Conservation (phyloP, 1,140 invertebrate species). For the Diorhabda sublineata region DNA sequence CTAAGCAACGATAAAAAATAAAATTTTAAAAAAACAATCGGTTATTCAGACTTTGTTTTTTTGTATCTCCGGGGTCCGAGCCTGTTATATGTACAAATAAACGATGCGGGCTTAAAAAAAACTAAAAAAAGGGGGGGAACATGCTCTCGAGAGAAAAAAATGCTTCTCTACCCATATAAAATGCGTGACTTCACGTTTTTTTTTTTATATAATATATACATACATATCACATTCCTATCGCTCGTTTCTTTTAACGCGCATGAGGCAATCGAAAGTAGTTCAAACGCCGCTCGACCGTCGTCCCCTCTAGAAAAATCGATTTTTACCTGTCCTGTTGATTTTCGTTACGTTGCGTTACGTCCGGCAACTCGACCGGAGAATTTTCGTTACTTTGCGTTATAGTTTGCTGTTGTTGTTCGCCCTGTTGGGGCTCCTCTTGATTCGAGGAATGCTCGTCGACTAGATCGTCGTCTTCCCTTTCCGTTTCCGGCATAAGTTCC, state of each 20-base stretch:
- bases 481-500: slow-evolving; percentile 77
- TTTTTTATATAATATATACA: slow-evolving; percentile 32
- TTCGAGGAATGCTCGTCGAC: slow-evolving; percentile 42
- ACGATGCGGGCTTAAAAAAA: not conserved
- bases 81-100: no score
- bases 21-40: no score
- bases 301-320: not conserved
- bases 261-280: slow-evolving; percentile 10
- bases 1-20: no score
- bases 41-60: no score
- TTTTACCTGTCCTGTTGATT: slow-evolving; percentile 30
- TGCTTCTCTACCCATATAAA: slow-evolving; percentile 40
- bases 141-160: slow-evolving; percentile 26
- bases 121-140: slow-evolving; percentile 25
- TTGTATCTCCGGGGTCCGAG: no score
- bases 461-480: slow-evolving; percentile 47
- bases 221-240: slow-evolving; percentile 41
- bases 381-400: slow-evolving; percentile 21
- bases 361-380: slow-evolving; percentile 29
- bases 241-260: slow-evolving; percentile 8
- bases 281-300: not conserved
- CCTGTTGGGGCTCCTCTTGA: slow-evolving; percentile 28
- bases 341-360: slow-evolving; percentile 40
- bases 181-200: slow-evolving; percentile 36
- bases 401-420: not conserved